Conservation (phyloP, 2,113 vertebrate species). For the Rhea americana region DNA sequence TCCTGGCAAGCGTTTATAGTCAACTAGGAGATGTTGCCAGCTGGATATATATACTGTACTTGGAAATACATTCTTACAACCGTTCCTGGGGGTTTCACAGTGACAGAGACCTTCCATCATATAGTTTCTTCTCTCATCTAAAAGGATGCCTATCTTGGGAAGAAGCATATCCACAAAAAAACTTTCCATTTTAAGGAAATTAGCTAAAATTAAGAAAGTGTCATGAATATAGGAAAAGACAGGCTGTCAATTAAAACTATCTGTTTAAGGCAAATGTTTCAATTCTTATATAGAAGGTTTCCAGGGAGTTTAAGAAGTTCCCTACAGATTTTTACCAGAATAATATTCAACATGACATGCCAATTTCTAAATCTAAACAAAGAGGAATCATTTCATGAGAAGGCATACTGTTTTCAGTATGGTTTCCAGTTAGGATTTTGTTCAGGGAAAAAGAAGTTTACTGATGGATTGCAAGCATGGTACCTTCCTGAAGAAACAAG, state of each 20-base stretch:
- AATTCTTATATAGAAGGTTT: not conserved
- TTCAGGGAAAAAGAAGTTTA: not conserved
- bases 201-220: not conserved
- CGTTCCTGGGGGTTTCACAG: not conserved
- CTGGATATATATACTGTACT: constrained; percentile 6
- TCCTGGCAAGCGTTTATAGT: not conserved
- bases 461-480: not conserved
- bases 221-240: not conserved
- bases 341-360: not conserved
- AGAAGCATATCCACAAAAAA: not conserved
- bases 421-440: not conserved
- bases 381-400: not conserved
- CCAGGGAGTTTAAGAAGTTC: not conserved
- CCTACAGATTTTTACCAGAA: not conserved
- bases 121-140: not conserved
- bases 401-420: fast-evolving
- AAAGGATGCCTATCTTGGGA: not conserved
- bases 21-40: not conserved
- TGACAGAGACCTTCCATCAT: not conserved
- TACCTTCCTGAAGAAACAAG: not conserved
- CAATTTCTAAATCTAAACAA: not conserved
- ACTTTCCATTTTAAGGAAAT: not conserved
- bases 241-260: not conserved
- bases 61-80: constrained; percentile 47
- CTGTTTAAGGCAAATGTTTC: not conserved